Conservation (phyloP, 2,113 vertebrate species). For the Poeciliopsis prolifica region DNA sequence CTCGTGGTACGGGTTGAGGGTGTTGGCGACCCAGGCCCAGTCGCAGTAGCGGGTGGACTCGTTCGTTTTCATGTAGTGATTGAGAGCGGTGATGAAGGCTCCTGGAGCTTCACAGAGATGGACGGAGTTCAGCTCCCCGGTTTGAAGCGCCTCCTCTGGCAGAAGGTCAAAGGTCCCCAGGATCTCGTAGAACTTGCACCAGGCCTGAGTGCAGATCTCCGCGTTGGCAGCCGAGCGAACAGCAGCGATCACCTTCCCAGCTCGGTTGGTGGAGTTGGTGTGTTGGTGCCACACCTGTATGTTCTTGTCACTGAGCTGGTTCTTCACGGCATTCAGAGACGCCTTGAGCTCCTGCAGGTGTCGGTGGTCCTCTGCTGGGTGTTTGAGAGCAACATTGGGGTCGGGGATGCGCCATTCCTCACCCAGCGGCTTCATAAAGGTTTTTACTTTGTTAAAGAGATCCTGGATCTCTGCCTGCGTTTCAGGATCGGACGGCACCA, state of each 20-base stretch:
- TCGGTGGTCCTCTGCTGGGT: slow-evolving; percentile 70
- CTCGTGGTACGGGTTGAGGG: slow-evolving; percentile 93
- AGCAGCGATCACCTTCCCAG: slow-evolving; percentile 86
- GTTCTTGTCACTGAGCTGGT: slow-evolving; percentile 91
- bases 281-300: slow-evolving; percentile 94
- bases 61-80: slow-evolving; percentile 89
- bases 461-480: slow-evolving; percentile 78
- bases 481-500: slow-evolving; percentile 72
- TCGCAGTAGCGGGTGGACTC: slow-evolving; percentile 78
- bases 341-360: slow-evolving; percentile 85
- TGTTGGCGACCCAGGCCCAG: slow-evolving; percentile 93
- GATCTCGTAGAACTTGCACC: slow-evolving; percentile 96
- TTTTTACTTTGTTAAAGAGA: slow-evolving; percentile 85
- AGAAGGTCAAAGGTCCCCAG: slow-evolving; percentile 85
- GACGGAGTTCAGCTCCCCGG: slow-evolving; percentile 85
- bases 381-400: slow-evolving; percentile 73
- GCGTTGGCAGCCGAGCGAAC: slow-evolving; percentile 86
- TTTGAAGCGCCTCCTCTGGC: slow-evolving; percentile 80
- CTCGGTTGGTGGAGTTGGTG: slow-evolving; percentile 92
- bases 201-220: slow-evolving; percentile 94
- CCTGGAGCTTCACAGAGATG: slow-evolving; percentile 96
- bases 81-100: slow-evolving; percentile 91
- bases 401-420: slow-evolving; percentile 86
- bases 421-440: slow-evolving; percentile 80
- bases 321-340: slow-evolving; percentile 90